Conservation (phyloP, 2,113 vertebrate genomes). For the Oreochromis aureus region DNA sequence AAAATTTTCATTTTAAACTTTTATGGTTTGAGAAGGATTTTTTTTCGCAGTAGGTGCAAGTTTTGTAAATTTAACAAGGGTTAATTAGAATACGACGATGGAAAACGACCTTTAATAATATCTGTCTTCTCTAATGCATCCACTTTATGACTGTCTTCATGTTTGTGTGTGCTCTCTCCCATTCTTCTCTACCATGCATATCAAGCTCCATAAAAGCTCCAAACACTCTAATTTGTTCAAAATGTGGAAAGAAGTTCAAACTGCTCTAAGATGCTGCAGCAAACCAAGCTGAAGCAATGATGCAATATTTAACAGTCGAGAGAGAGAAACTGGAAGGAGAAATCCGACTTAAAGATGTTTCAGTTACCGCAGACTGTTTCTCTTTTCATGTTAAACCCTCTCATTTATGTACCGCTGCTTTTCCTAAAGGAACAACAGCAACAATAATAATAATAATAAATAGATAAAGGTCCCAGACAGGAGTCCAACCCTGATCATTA, state of each 20-base stretch:
- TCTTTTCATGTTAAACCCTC: background rate
- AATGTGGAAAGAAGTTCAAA: background rate
- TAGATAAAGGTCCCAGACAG: background rate
- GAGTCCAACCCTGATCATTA: background rate
- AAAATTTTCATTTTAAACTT: background rate
- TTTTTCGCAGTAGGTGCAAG: background rate
- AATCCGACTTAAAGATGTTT: constrained; percentile 14
- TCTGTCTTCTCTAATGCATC: background rate
- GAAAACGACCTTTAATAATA: background rate
- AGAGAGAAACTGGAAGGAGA: constrained; percentile 10
- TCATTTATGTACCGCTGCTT: background rate
- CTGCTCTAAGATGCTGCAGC: background rate
- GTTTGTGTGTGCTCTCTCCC: background rate
- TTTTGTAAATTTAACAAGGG: background rate
- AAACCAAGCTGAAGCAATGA: background rate
- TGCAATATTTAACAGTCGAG: constrained; percentile 9
- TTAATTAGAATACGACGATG: background rate
- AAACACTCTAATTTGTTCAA: background rate
- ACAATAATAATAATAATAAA: background rate
- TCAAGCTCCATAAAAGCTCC: background rate
- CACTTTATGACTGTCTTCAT: background rate
- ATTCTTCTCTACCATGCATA: background rate
- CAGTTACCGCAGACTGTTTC: background rate
- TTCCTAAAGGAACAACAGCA: background rate
- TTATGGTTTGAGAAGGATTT: background rate